phyloP scores from a whole-genome alignment of 2,888 invertebrate genomes.

The Hyppa rectilinea region DNA sequence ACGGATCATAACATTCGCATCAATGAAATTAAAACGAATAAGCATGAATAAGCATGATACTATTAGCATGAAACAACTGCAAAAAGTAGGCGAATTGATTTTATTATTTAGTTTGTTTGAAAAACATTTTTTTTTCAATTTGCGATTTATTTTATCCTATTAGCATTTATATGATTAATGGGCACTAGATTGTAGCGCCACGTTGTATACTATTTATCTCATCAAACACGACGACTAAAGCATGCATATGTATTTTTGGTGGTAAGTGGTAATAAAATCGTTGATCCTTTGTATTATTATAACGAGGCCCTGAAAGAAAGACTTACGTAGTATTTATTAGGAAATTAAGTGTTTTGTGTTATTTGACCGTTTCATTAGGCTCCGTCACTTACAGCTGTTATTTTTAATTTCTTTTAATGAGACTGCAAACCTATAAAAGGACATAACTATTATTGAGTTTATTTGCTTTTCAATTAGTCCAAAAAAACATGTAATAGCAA shows the following conservation, averaged over 20 bases:
- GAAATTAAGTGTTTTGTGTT: not conserved
- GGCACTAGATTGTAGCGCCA: too few species aligned
- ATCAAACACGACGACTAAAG: constrained; percentile 27
- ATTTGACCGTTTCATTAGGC: not conserved
- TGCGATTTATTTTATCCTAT: too few species aligned
- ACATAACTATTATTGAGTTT: not conserved
- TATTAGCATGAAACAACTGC: too few species aligned
- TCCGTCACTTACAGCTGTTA: not conserved
- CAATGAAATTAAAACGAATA: too few species aligned
- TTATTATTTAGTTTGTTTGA: too few species aligned
- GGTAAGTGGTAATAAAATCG: constrained; percentile 24
- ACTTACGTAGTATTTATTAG: not conserved
- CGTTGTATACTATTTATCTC: constrained; percentile 47
- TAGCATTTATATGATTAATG: too few species aligned
- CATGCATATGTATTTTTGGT: constrained; percentile 22
- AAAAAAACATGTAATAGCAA: too few species aligned
- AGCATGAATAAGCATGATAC: too few species aligned
- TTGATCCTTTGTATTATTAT: constrained; percentile 20
- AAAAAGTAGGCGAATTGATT: too few species aligned
- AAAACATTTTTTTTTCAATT: too few species aligned
- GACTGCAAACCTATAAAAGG: not conserved
- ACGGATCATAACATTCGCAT: too few species aligned
- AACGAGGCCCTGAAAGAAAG: not conserved
- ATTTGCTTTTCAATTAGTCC: not conserved
- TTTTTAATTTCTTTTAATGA: not conserved